phyloP scores from a whole-genome alignment of 2,888 invertebrate species.

The Tachina fera region DNA sequence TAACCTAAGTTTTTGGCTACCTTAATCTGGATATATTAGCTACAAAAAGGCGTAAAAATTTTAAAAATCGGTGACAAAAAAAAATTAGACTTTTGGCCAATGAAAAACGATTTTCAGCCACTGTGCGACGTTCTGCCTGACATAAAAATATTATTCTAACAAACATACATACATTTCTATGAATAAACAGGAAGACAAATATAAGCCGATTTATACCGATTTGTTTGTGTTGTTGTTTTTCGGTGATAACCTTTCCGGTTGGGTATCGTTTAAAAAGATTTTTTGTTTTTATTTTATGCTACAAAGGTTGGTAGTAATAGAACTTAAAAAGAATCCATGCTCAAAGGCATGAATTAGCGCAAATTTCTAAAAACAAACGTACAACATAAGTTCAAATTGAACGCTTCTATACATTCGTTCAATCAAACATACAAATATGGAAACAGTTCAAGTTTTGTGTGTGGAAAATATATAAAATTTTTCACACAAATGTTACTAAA shows the following conservation, averaged over 20 bases:
- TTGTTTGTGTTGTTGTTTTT: background rate
- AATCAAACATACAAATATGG: background rate
- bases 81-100: too few species aligned
- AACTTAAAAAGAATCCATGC: conserved; percentile 19
- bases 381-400: conserved; percentile 34
- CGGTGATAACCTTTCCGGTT: conserved; percentile 23
- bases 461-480: too few species aligned
- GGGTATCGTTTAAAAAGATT: conserved; percentile 43
- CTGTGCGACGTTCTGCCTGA: conserved; percentile 27
- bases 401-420: conserved; percentile 8
- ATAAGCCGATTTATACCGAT: conserved; percentile 29
- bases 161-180: conserved; percentile 15
- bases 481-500: too few species aligned
- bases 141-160: background rate
- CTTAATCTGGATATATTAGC: too few species aligned
- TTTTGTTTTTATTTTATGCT: conserved; percentile 39
- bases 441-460: too few species aligned
- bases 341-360: background rate
- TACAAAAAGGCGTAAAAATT: too few species aligned
- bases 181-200: conserved; percentile 12
- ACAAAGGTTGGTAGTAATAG: conserved; percentile 35
- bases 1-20: too few species aligned
- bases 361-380: background rate
- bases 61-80: too few species aligned
- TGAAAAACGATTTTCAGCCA: too few species aligned